Percentiles rank a stretch among this genome's conserved stretches.
These are phyloP conservation scores for Mylabris phalerata DNA, from an alignment of 1,140 invertebrate species.

Conservation along the genomic window DNA sequence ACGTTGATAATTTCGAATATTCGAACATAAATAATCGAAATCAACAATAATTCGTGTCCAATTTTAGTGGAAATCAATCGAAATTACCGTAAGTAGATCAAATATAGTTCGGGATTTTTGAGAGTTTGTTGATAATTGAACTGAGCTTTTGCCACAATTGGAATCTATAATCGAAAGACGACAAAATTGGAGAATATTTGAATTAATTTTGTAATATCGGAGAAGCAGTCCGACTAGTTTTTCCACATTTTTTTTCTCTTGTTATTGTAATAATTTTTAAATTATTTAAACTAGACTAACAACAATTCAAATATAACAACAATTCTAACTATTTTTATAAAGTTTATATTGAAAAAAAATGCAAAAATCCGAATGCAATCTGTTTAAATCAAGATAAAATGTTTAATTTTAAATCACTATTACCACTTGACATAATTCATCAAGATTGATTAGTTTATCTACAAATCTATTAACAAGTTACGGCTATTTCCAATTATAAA, in stretches of 20 bases:
- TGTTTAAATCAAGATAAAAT: too few species aligned
- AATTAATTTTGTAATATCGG: not conserved
- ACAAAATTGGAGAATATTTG: not conserved
- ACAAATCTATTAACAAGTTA: too few species aligned
- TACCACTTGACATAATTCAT: too few species aligned
- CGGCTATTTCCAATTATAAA: too few species aligned
- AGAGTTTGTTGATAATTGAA: too few species aligned
- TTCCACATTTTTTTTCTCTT: not conserved
- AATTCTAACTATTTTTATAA: not conserved
- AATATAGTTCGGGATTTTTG: too few species aligned
- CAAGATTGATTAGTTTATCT: too few species aligned
- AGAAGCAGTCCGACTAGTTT: not conserved
- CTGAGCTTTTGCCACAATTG: not conserved
- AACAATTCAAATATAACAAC: not conserved
- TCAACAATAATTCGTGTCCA: too few species aligned
- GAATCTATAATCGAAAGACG: not conserved
- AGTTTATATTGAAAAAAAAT: too few species aligned
- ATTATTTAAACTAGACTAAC: not conserved
- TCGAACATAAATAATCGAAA: not conserved
- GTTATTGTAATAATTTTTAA: not conserved
- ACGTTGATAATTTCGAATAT: slow-evolving; percentile 3
- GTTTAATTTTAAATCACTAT: too few species aligned
- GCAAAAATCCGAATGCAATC: too few species aligned
- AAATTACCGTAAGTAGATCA: not conserved
- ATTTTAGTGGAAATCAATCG: not conserved